Evolutionary conservation across 2,113 vertebrate species (phyloP), one percentile per base, ranked within the genome.

Genomic region (Piprites chloris): DNA sequence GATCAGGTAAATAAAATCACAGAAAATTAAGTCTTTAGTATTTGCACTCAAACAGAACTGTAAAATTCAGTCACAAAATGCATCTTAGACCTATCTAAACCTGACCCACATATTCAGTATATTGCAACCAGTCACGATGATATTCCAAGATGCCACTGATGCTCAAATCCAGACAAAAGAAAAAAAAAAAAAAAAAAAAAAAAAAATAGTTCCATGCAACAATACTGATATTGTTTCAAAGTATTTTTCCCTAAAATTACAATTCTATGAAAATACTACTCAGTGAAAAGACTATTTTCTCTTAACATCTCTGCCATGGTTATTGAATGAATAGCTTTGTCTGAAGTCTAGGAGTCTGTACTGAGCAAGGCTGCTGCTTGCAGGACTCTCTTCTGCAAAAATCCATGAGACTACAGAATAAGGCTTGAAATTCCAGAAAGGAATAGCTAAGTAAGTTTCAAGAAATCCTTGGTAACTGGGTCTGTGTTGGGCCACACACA

Each of bases 261-360:
- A 21, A n/a, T 12, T 59, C 61, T 61, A 11, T 32, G 28, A 91
- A 85, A 92, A 80, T 23, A 89, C 19, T 24, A 37, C 41, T 55
- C n/a, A 23, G 41, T 76, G 23, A 87, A 95, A 89, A 89, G 62
- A 44, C 59, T 62, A 46, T 32, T 87, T 94, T 69, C n/a, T 89
- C 58, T 46, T 71, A 87, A 56, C 10, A 53, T 69, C 41, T 85
- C 67, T 93, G 85, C 41, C 67, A 79, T 2, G 21, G 53, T 66
- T 75, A 87, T 6, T 68, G 69, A 92, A 89, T 75, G 69, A 94
- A 92, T 32, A 81, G 59, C 84, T 95, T 79, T 95, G 91, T 90
- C 61, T 81, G 37, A 90, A 82, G 71, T 50, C 83, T 85, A 93
- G 28, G n/a, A 65, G 23, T 27, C 49, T 47, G 11, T 21, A 66